These are phyloP conservation scores for Montipora cactus DNA, from an alignment of 64 coral and sea anemone genomes.

Conservation along the genomic window DNA sequence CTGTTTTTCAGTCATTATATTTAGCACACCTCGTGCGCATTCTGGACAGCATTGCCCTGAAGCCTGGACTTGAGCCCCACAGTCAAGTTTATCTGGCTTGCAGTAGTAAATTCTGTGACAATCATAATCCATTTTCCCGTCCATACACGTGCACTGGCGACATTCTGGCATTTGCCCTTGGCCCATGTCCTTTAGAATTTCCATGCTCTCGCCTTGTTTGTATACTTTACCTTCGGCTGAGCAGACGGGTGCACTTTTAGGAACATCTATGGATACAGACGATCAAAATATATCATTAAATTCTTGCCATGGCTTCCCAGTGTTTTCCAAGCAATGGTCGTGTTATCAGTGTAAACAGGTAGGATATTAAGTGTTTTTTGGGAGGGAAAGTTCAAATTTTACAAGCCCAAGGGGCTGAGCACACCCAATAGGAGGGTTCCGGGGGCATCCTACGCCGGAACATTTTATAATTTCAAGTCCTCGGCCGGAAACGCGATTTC, in stretches of 20 bases:
- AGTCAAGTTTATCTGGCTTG: background rate
- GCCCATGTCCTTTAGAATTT: background rate
- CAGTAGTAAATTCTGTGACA: conserved; percentile 53
- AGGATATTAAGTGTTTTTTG: too few relatives aligned
- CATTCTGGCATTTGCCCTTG: background rate
- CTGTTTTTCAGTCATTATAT: too few relatives aligned
- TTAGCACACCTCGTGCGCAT: conserved; percentile 1
- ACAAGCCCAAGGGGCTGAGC: too few relatives aligned
- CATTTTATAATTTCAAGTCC: too few relatives aligned
- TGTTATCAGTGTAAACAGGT: too few relatives aligned
- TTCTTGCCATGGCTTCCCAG: too few relatives aligned
- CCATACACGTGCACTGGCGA: conserved; percentile 35
- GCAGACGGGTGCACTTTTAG: conserved; percentile 1
- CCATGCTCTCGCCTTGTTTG: conserved; percentile 31
- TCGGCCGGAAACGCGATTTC: too few relatives aligned
- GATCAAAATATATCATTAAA: background rate
- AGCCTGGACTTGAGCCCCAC: background rate
- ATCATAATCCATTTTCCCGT: background rate
- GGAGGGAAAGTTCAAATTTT: too few relatives aligned
- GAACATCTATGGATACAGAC: background rate
- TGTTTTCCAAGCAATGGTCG: too few relatives aligned
- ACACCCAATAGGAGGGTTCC: too few relatives aligned
- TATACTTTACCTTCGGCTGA: background rate
- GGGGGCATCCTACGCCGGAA: too few relatives aligned
- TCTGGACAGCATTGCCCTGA: conserved; percentile 27